Percentiles rank a stretch among this genome's conserved stretches.
phyloP scores from a whole-genome alignment of 2,797 vertebrate genomes.

The Enteromius viviparus region DNA sequence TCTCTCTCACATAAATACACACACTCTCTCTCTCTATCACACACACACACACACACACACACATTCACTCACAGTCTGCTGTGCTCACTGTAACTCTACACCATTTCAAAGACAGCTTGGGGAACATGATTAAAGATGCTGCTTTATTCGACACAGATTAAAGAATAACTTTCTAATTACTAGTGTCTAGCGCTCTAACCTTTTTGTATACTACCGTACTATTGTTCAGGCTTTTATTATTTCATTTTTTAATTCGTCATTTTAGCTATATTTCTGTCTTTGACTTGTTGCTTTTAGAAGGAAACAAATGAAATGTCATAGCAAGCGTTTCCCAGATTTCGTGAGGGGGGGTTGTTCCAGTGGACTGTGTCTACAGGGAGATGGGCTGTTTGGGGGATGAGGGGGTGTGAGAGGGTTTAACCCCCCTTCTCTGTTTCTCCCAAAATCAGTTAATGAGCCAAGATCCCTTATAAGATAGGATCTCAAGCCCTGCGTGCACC shows the following conservation, averaged over 20 bases:
- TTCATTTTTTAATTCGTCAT: not conserved
- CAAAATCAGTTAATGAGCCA: conserved; percentile 63
- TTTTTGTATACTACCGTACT: not conserved
- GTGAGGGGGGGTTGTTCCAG: conserved; percentile 3
- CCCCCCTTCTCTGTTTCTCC: conserved; percentile 43
- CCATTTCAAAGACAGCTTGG: conserved; percentile 46
- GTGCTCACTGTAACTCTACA: conserved; percentile 26
- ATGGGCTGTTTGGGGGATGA: conserved; percentile 23
- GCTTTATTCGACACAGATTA: conserved; percentile 1
- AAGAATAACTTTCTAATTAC: not conserved
- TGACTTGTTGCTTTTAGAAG: not conserved
- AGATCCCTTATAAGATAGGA: conserved; percentile 58
- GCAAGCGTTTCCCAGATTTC: conserved; percentile 41
- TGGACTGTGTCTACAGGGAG: conserved; percentile 39
- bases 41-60: conserved; percentile 57
- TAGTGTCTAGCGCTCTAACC: not conserved
- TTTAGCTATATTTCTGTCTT: not conserved
- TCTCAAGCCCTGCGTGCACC: conserved; percentile 50
- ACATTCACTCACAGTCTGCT: conserved; percentile 51
- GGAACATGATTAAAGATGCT: conserved; percentile 27
- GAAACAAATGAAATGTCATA: conserved; percentile 14
- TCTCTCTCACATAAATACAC: not conserved
- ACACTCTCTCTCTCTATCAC: conserved; percentile 26
- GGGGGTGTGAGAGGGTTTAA: conserved; percentile 52
- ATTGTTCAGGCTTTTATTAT: not conserved